Conservation (phyloP, 1,140 invertebrate genomes). For the Nasonia giraulti region DNA sequence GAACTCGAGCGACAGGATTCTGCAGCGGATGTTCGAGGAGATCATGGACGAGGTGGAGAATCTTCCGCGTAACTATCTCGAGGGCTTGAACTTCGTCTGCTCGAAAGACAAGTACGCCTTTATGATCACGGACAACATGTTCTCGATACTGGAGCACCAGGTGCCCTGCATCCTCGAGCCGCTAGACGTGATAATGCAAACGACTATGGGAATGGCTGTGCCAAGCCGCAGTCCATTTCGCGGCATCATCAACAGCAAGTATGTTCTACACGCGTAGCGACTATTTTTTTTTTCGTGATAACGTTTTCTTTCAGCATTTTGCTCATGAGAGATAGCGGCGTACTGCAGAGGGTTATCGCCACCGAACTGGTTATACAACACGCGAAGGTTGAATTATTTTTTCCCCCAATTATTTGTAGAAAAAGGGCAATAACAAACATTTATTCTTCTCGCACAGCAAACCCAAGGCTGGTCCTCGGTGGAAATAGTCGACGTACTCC, state of each 20-base stretch:
- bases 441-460: conserved; percentile 47
- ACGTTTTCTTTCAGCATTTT: conserved; percentile 61
- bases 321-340: conserved; percentile 66
- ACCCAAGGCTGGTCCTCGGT: conserved; percentile 59
- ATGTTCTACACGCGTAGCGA: too few species aligned
- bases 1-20: conserved; percentile 64
- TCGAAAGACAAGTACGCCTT: conserved; percentile 67
- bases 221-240: conserved; percentile 63
- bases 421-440: not conserved
- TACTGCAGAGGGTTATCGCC: conserved; percentile 67
- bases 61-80: conserved; percentile 66
- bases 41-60: conserved; percentile 56
- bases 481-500: conserved; percentile 63
- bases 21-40: conserved; percentile 62
- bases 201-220: conserved; percentile 68
- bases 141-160: conserved; percentile 60
- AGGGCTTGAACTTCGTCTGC: conserved; percentile 66
- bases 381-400: conserved; percentile 48
- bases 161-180: conserved; percentile 66
- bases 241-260: conserved; percentile 69
- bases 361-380: conserved; percentile 62
- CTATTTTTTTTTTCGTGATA: not conserved
- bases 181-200: conserved; percentile 67
- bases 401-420: not conserved
- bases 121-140: conserved; percentile 67